Base-by-base conservation (phyloP, 2,797 vertebrate genomes). In the Cheirogaleus major region DNA sequence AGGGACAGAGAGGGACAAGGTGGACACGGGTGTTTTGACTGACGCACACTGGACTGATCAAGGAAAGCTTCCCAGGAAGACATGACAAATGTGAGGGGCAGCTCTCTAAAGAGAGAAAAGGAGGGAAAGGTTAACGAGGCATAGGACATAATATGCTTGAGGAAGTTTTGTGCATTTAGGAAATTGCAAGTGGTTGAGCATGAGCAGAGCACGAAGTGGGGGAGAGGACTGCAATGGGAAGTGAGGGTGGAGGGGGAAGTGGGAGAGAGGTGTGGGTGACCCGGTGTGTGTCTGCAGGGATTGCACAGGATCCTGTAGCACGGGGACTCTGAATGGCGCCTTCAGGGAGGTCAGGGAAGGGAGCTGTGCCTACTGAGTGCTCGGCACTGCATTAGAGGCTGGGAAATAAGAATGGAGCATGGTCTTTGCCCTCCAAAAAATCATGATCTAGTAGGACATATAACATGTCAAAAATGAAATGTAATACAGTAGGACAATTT, bases 241-340 rank as follows among this genome's bases (percentile, higher is more conserved):
- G 14, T 18, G 41, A 65, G 38, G 41, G 70, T 45, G 30, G 73
- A 61, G 73, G 48, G 35, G 43, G 13, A 30, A 89, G 9, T 0
- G 0, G 12, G 17, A 4, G 32, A 10, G 43, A 78, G 23, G 1
- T 52, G 1, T 0, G 7, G 50, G 4, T 0, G 10, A 18, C 61
- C 17, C 10, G 14, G 22, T 43, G 23, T 38, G 20, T 27, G n/a
- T 59, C 48, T 52, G 5, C 8, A 43, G 73, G n/a, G 48, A 41
- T 17, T n/a, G 12, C 10, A 11, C 11, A 1, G 45, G 50, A 12
- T 52, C 50, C n/a, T 52, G 3, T 6, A 20, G n/a, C 23, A 57
- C 11, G 32, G 38, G 55, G 7, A 13, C 73, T 85, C 32, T 87
- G 61, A 22, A 3, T 72, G 32, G 48, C 52, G 11, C 22, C 30